Conservation (phyloP, 2,113 vertebrate genomes). For the Tachuris rubrigastra region DNA sequence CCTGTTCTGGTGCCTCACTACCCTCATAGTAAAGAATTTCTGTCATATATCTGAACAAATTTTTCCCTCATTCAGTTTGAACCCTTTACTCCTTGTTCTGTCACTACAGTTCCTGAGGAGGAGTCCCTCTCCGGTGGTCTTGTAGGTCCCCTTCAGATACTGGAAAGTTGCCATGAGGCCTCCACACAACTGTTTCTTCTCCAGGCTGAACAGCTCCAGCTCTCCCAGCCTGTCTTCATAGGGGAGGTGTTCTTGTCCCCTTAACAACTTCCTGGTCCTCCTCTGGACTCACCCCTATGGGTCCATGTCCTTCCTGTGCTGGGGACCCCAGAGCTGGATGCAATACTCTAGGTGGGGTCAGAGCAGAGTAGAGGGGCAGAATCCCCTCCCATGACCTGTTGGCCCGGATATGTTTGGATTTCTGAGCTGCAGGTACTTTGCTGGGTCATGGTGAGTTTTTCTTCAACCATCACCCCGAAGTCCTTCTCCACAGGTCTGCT, state of each 20-base stretch:
- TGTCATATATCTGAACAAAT: background rate
- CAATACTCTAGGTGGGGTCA: background rate
- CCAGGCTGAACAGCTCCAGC: background rate
- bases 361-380: background rate
- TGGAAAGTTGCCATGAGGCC: background rate
- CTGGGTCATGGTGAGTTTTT: background rate
- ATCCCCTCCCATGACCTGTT: background rate
- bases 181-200: background rate
- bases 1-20: background rate
- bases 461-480: background rate
- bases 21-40: background rate
- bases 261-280: background rate
- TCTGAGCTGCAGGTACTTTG: background rate
- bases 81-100: background rate
- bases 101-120: background rate
- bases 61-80: background rate
- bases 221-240: background rate
- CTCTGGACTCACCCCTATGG: background rate
- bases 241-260: no score
- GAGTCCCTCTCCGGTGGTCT: background rate
- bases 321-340: background rate
- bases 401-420: background rate
- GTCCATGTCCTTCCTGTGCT: background rate
- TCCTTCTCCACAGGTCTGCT: background rate
- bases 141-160: background rate